Conservation (phyloP, 2,888 invertebrate species). For the Taenaris catops region DNA sequence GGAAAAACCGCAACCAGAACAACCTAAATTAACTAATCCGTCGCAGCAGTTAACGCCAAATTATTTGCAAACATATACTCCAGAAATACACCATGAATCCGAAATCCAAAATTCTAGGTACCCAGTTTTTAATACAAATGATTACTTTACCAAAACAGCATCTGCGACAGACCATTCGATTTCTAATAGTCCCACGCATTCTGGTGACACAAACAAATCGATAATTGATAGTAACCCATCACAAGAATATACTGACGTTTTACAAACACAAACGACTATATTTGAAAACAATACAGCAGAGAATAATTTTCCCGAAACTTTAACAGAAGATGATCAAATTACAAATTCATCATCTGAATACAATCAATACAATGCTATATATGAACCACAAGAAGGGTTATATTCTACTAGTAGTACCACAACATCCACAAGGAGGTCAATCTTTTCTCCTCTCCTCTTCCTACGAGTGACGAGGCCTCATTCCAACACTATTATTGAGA, state of each 20-base stretch:
- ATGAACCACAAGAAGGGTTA: slow-evolving; percentile 37
- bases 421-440: slow-evolving; percentile 56
- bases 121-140: slow-evolving; percentile 44
- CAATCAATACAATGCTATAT: slow-evolving; percentile 41
- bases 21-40: slow-evolving; percentile 24
- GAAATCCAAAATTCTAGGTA: slow-evolving; percentile 49
- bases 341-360: slow-evolving; percentile 40
- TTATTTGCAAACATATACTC: slow-evolving; percentile 52
- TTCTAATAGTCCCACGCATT: slow-evolving; percentile 24
- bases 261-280: slow-evolving; percentile 36
- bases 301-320: slow-evolving; percentile 33
- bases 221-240: slow-evolving; percentile 25
- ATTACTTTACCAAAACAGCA: slow-evolving; percentile 43
- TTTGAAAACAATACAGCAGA: slow-evolving; percentile 36
- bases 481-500: no score
- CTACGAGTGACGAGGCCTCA: no score
- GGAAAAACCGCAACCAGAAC: slow-evolving; percentile 35
- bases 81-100: slow-evolving; percentile 62
- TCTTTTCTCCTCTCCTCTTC: no score
- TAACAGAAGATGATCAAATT: slow-evolving; percentile 32
- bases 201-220: slow-evolving; percentile 23
- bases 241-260: slow-evolving; percentile 35
- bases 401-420: slow-evolving; percentile 46
- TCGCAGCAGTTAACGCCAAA: slow-evolving; percentile 45
- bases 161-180: slow-evolving; percentile 23